These are phyloP conservation scores for Brienomyrus brachyistius DNA, from an alignment of 2,113 vertebrate genomes.

Conservation along the genomic window DNA sequence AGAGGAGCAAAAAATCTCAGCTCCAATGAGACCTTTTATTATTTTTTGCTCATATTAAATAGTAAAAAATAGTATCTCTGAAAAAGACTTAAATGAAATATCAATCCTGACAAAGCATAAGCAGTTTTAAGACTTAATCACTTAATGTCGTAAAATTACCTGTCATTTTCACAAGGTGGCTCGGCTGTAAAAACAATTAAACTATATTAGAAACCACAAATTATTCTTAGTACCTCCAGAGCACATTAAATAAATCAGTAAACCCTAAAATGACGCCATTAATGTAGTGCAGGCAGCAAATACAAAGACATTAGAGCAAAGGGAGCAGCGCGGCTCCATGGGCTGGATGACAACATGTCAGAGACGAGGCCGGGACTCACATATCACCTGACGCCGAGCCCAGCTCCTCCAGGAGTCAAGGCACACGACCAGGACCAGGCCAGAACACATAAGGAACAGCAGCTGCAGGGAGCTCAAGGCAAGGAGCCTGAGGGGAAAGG, in stretches of 20 bases:
- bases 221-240: neutral
- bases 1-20: neutral
- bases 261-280: neutral
- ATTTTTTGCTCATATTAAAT: neutral
- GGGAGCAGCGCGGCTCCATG: neutral
- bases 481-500: conserved; percentile 69
- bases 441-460: conserved; percentile 74
- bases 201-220: neutral
- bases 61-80: neutral
- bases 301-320: neutral
- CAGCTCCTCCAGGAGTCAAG: conserved; percentile 82
- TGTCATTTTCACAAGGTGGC: conserved; percentile 73
- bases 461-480: conserved; percentile 81
- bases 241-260: neutral
- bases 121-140: neutral
- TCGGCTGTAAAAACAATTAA: conserved; percentile 44
- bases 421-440: conserved; percentile 68
- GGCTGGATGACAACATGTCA: neutral
- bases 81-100: neutral
- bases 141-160: conserved; percentile 59
- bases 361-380: conserved; percentile 48
- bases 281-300: neutral
- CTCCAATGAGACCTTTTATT: neutral
- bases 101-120: neutral
- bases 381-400: conserved; percentile 83